phyloP scores from a whole-genome alignment of 1,140 invertebrate genomes.

The Solenopsis fugax region DNA sequence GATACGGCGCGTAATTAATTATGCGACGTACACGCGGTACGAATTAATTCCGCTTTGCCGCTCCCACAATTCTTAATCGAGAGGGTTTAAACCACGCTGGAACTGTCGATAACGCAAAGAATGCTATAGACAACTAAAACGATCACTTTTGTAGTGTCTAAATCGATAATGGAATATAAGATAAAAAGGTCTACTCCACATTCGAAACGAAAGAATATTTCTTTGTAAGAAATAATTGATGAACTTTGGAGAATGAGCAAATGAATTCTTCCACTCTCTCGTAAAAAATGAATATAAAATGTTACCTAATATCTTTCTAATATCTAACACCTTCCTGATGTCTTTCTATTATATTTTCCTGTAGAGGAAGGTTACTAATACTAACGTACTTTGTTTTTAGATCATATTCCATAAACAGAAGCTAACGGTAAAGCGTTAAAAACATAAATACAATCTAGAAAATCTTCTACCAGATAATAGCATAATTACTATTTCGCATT shows the following conservation, averaged over 20 bases:
- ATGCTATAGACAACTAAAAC: background rate
- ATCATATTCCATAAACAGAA: no score
- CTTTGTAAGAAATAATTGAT: background rate
- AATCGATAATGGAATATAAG: constrained; percentile 25
- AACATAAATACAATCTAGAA: no score
- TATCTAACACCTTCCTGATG: background rate
- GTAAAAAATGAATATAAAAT: background rate
- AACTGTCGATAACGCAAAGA: constrained; percentile 35
- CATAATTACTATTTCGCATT: no score
- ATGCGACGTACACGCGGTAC: constrained; percentile 48
- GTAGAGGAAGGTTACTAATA: no score
- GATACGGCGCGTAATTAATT: constrained; percentile 60
- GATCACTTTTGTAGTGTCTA: constrained; percentile 1
- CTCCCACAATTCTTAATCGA: constrained; percentile 39
- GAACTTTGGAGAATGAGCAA: background rate
- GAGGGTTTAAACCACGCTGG: constrained; percentile 16
- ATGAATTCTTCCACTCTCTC: background rate
- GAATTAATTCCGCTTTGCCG: constrained; percentile 53
- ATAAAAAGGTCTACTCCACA: background rate
- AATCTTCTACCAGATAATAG: no score
- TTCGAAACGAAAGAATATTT: background rate
- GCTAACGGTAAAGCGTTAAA: no score
- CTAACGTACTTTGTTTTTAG: no score
- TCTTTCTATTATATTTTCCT: no score
- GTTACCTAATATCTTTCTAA: background rate